phyloP scores from a whole-genome alignment of 2,797 vertebrate genomes.

The Limnodromus scolopaceus region DNA sequence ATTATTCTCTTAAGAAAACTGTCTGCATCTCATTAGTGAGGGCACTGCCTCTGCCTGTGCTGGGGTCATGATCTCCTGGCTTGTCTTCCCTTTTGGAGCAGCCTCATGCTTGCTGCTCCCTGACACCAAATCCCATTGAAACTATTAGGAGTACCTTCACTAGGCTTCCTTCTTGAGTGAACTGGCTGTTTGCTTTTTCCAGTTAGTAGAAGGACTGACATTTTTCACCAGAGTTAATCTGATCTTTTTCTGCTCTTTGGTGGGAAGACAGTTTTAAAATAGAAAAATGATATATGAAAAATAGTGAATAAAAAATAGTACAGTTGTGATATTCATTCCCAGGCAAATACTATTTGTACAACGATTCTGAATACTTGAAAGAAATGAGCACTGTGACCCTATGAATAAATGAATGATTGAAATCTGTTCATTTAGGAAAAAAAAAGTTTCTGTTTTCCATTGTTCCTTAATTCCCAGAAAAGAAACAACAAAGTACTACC shows the following conservation, averaged over 20 bases:
- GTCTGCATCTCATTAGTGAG: not conserved
- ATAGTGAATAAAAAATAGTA: not conserved
- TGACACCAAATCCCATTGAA: not conserved
- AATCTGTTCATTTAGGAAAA: not conserved
- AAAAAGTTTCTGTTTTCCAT: not conserved
- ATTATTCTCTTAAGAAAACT: not conserved
- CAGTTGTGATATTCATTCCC: not conserved
- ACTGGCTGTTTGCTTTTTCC: not conserved
- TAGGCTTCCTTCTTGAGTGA: not conserved
- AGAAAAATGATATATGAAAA: not conserved
- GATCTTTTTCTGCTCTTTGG: not conserved
- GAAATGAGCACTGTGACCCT: not conserved
- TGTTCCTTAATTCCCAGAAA: not conserved
- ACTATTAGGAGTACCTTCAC: not conserved
- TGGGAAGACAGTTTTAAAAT: not conserved
- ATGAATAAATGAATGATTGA: not conserved
- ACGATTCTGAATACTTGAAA: not conserved
- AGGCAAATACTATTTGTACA: not conserved
- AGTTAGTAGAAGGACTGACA: not conserved
- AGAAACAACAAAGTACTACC: not conserved
- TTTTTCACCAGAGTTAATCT: not conserved
- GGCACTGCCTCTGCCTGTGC: not conserved
- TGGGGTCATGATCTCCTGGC: not conserved
- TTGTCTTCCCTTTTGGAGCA: not conserved
- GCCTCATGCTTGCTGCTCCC: not conserved